Percentiles rank a stretch among this genome's conserved stretches.
Evolutionary conservation across 2,113 vertebrate genomes (phyloP).

Genomic region (Tapirus terrestris): DNA sequence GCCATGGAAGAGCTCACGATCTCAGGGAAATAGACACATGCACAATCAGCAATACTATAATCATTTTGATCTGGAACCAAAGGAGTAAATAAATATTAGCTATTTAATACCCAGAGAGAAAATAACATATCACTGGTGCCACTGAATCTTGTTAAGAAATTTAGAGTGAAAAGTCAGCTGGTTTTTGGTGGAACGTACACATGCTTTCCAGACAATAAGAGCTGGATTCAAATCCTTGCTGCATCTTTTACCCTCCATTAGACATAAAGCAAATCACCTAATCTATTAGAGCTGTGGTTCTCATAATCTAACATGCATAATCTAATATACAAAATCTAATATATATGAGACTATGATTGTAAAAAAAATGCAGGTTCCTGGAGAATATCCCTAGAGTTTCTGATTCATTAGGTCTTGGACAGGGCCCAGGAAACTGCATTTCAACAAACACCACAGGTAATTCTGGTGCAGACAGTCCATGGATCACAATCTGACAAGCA

Average conservation of each 20-base stretch:
- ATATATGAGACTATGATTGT: neutral
- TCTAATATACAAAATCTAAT: neutral
- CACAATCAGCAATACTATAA: neutral
- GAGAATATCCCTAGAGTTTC: neutral
- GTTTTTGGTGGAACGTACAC: neutral
- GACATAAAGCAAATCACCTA: neutral
- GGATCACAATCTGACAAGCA: neutral
- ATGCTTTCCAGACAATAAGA: neutral
- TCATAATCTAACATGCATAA: neutral
- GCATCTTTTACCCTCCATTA: neutral
- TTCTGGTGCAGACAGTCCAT: neutral
- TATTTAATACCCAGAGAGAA: neutral
- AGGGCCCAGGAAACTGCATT: neutral
- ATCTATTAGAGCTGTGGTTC: neutral
- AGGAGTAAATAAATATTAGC: neutral
- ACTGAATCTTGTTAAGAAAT: neutral
- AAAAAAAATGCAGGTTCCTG: neutral
- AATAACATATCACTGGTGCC: neutral
- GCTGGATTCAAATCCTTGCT: neutral
- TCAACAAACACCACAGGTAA: neutral
- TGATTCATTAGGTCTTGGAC: neutral
- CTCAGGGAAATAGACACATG: neutral
- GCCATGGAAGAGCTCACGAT: neutral
- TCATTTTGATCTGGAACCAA: neutral
- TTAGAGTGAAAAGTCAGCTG: neutral